Base-by-base conservation (phyloP, 2,797 vertebrate species). In the Tachyglossus aculeatus region DNA sequence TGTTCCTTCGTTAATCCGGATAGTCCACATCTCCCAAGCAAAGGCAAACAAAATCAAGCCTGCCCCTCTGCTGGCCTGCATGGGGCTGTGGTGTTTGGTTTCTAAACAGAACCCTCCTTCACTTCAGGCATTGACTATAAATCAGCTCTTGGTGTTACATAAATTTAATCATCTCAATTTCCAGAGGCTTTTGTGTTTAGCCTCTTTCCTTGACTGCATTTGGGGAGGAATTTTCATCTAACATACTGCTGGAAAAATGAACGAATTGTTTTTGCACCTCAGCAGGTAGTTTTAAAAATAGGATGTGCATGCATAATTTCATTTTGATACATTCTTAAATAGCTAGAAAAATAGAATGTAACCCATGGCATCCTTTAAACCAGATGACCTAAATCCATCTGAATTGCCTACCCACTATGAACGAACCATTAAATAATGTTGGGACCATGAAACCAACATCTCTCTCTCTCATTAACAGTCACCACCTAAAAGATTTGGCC, bases 1-100 rank as follows among this genome's bases (percentile, higher is more conserved):
- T 57, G 71, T 76, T 76, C 80, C 33, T 50, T 32, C 47, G 78
- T 54, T 71, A 71, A 78, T 68, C 82, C 18, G 4, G 8, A 71
- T 77, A 66, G 70, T 65, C 50, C 47, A 25, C 39, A 12, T 50
- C 45, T 63, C n/a, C 60, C 22, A 9, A 55, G 66, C 37, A 71
- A 56, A 66, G 50, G 60, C 62, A 67, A 79, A 73, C 14, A 66
- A 60, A 67, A 73, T 43, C 40, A 59, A 77, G 51, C 7, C 22
- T 70, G 67, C 48, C 33, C 56, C 33, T 9, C 14, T 19, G 27
- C 40, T 44, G 29, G 34, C 3, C 2, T 10, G 18, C 12, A 18
- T 19, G 11, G 27, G 25, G 34, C 41, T 18, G 32, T 19, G 8
- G 36, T 32, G 55, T n/a, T 9, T 15, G 6, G n/a, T 19, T 45